Conservation (phyloP, 1,140 invertebrate genomes). For the Monochamus saltuarius region DNA sequence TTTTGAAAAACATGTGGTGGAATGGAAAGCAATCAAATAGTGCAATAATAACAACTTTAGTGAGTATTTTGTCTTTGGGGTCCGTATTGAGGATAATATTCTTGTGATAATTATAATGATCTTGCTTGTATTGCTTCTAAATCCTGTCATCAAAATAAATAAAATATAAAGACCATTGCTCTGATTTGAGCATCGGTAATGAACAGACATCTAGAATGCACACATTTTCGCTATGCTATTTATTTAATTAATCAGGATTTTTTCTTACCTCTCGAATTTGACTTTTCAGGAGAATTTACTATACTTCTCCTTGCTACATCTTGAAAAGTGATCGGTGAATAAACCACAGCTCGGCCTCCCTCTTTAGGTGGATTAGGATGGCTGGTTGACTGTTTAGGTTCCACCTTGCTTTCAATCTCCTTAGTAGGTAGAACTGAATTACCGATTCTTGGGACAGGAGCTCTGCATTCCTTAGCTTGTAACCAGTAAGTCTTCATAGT, state of each 20-base stretch:
- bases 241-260: no score
- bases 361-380: constrained; percentile 47
- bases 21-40: no score
- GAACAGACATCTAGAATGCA: no score
- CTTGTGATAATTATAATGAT: no score
- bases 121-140: no score
- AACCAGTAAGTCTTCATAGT: constrained; percentile 94
- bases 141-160: no score
- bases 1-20: no score
- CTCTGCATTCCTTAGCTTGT: constrained; percentile 64
- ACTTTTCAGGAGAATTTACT: constrained; percentile 68
- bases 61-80: no score
- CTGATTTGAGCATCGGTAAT: no score
- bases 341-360: constrained; percentile 58
- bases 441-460: constrained; percentile 47
- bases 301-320: constrained; percentile 75
- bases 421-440: background rate
- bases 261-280: constrained; percentile 50
- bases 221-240: background rate
- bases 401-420: constrained; percentile 16
- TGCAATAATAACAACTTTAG: no score
- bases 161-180: no score
- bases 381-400: background rate
- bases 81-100: no score
- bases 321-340: constrained; percentile 82